These are phyloP conservation scores for Apamea monoglypha DNA, from an alignment of 2,888 invertebrate species.

Conservation along the genomic window DNA sequence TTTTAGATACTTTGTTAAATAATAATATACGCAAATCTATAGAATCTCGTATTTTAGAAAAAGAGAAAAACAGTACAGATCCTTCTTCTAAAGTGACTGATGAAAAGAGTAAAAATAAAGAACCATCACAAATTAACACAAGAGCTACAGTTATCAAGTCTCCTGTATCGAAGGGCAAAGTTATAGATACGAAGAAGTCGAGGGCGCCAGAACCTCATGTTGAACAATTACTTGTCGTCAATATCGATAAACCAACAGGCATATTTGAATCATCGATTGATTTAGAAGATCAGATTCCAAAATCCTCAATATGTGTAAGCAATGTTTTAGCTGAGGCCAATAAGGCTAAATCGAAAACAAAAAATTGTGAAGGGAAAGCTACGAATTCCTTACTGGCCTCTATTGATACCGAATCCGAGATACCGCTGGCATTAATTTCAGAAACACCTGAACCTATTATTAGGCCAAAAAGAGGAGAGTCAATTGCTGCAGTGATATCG, in stretches of 20 bases:
- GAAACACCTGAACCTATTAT: slow-evolving; percentile 84
- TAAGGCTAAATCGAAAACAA: slow-evolving; percentile 82
- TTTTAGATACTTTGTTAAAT: slow-evolving; percentile 87
- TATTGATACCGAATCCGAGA: slow-evolving; percentile 86
- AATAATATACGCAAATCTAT: slow-evolving; percentile 89
- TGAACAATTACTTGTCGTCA: slow-evolving; percentile 81
- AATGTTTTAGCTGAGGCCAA: slow-evolving; percentile 81
- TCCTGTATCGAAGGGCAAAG: slow-evolving; percentile 88
- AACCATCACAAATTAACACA: slow-evolving; percentile 83
- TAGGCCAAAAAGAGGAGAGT: slow-evolving; percentile 86
- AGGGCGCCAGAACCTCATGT: slow-evolving; percentile 76
- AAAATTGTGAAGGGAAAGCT: slow-evolving; percentile 74
- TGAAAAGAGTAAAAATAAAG: slow-evolving; percentile 82
- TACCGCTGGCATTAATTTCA: slow-evolving; percentile 84
- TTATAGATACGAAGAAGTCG: slow-evolving; percentile 86
- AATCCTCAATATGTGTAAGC: slow-evolving; percentile 88
- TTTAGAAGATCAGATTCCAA: slow-evolving; percentile 92
- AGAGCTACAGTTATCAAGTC: slow-evolving; percentile 91
- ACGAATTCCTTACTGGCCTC: slow-evolving; percentile 76
- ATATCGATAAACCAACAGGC: slow-evolving; percentile 91
- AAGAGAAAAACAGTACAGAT: slow-evolving; percentile 81
- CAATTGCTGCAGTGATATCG: slow-evolving; percentile 87
- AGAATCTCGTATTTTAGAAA: slow-evolving; percentile 87
- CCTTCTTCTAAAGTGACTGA: slow-evolving; percentile 74
- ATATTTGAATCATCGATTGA: slow-evolving; percentile 93